Evolutionary conservation across 1,140 invertebrate species (phyloP).

Genomic region (Popillia japonica): DNA sequence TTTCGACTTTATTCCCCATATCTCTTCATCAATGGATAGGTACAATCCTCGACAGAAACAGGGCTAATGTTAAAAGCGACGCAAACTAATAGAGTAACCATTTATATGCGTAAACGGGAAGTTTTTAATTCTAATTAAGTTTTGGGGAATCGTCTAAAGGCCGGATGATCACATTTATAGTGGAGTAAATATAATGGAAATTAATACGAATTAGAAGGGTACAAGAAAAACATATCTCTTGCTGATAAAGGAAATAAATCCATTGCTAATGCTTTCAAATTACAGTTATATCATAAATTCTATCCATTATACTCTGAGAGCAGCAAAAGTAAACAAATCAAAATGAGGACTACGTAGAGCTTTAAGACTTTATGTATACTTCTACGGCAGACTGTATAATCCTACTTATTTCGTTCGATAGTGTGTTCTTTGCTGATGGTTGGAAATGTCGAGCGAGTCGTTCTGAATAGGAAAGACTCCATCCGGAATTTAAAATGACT

Average conservation of each 20-base stretch:
- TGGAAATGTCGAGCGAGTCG: neutral
- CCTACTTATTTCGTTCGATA: neutral
- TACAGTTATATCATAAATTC: neutral
- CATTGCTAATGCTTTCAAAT: neutral
- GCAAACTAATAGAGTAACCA: too few relatives aligned
- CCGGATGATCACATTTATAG: neutral
- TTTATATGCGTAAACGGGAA: too few relatives aligned
- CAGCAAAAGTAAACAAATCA: too few relatives aligned
- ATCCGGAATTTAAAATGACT: slow-evolving; percentile 21
- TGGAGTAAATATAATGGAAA: too few relatives aligned
- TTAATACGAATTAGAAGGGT: too few relatives aligned
- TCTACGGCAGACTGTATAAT: neutral
- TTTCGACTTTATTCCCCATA: neutral
- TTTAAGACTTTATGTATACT: neutral
- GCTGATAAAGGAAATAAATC: too few relatives aligned
- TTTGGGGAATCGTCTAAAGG: neutral
- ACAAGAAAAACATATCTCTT: too few relatives aligned
- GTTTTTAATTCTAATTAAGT: neutral
- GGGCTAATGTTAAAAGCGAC: too few relatives aligned
- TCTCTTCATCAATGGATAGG: neutral
- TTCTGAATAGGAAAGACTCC: slow-evolving; percentile 1
- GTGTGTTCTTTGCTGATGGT: neutral
- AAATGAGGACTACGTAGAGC: too few relatives aligned
- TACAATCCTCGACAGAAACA: too few relatives aligned
- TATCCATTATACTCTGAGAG: too few relatives aligned